A percentile compares a stretch with the other conserved stretches of the same genome.
phyloP scores from a whole-genome alignment of 37 sponge, comb jelly and placozoan genomes.

The Aplysina aerophoba region DNA sequence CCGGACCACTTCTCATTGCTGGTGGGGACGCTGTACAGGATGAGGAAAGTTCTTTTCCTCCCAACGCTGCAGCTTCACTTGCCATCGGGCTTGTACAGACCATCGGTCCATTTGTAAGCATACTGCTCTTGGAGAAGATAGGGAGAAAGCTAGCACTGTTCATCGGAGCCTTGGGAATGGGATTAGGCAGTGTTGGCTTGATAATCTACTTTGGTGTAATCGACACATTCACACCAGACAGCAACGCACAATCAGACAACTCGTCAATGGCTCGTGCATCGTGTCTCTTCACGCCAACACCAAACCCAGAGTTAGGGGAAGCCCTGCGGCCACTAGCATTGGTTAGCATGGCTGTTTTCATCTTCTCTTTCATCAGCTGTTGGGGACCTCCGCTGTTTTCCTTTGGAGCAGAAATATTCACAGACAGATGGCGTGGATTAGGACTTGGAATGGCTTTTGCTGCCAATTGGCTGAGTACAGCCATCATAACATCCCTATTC shows the following conservation, averaged over 20 bases:
- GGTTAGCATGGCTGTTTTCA: background rate
- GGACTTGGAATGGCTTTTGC: constrained; percentile 3
- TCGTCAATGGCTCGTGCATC: too few species aligned
- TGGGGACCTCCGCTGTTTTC: background rate
- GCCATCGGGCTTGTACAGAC: background rate
- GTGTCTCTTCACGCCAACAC: too few species aligned
- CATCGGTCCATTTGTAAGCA: background rate
- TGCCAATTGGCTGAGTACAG: background rate
- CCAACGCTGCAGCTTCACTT: constrained; percentile 11
- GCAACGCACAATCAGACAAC: too few species aligned
- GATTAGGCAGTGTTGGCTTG: background rate
- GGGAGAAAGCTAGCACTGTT: background rate
- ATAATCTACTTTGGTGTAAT: background rate
- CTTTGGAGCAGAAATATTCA: constrained; percentile 8
- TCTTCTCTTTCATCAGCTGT: background rate
- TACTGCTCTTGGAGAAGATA: background rate
- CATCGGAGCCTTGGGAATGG: constrained; percentile 4
- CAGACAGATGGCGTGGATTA: background rate
- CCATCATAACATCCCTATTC: background rate
- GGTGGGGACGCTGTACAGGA: background rate
- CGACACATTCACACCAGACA: too few species aligned
- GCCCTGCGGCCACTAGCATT: background rate
- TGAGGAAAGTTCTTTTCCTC: background rate
- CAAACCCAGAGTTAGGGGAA: background rate
- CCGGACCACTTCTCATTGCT: constrained; percentile 2